Conservation (phyloP, 2,797 vertebrate species). For the Petrocephalus schoutedeni region DNA sequence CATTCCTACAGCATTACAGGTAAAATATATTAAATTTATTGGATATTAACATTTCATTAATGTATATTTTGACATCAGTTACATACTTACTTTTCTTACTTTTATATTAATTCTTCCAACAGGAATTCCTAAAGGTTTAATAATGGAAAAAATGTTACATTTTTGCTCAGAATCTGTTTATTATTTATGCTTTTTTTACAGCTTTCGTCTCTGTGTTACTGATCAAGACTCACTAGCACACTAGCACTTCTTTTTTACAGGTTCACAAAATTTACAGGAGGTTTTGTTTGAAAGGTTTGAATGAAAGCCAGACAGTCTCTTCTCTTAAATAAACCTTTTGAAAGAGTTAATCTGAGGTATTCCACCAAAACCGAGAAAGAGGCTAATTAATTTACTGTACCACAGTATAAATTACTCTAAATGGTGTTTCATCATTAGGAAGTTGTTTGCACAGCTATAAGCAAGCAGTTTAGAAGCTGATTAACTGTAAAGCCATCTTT, state of each 20-base stretch:
- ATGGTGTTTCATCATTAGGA: conserved; percentile 54
- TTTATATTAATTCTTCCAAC: neutral
- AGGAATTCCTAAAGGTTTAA: conserved; percentile 17
- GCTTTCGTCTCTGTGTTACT: conserved; percentile 35
- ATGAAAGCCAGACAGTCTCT: conserved; percentile 63
- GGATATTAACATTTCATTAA: neutral
- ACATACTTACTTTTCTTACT: neutral
- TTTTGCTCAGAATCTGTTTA: conserved; percentile 1
- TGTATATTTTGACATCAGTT: neutral
- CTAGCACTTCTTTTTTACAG: conserved; percentile 42
- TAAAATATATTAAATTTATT: neutral
- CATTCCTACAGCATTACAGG: neutral
- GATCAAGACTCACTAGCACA: conserved; percentile 29
- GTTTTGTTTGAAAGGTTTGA: conserved; percentile 67
- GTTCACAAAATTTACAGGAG: conserved; percentile 59
- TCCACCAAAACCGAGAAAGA: conserved; percentile 53
- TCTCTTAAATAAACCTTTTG: conserved; percentile 67
- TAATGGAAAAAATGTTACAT: conserved; percentile 9
- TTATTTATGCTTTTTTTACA: conserved; percentile 28
- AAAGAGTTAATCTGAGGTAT: conserved; percentile 58
- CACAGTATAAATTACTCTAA: conserved; percentile 60
- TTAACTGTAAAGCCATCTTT: conserved; percentile 47
- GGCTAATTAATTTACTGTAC: conserved; percentile 62
- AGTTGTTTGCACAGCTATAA: conserved; percentile 41
- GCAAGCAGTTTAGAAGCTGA: conserved; percentile 37